Base-by-base conservation (phyloP, 2,113 vertebrate genomes). In the Ctenomys sociabilis region DNA sequence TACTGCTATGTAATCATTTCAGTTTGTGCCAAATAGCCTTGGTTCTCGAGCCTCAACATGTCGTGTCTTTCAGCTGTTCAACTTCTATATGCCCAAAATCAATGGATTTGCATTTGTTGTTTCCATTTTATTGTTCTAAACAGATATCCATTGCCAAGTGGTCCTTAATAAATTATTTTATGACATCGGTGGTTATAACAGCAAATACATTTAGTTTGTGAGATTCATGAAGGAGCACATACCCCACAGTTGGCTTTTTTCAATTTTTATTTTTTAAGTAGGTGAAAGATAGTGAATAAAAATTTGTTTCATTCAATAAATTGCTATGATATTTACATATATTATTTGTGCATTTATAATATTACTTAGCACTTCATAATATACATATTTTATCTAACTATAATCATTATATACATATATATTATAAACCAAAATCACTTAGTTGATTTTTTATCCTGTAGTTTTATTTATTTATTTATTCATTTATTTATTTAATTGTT, bases 11-110 rank as follows among this genome's bases (percentile, higher is more conserved):
- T 92, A 17, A 97, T 57, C 84, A 89, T 24, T 61, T 19, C 80
- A 59, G 64, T 54, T 66, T 85, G 49, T 96, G 97, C 97, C 97
- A 97, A 52, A 91, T 54, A 88, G 43, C 43, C 86, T 90, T 91
- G 86, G 59, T 96, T 28, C 95, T 72, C 77, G 16, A 17, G 75
- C 64, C 40, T n/a, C 0, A 1, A 85, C 96, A 97, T n/a, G 83
- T 93, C 90, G 40, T 35, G 57, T 83, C 68, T 91, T 37, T 92
- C 95, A 96, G 96, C 98, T 98, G 96, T 94, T 97, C 91, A 2
- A 91, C 68, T 37, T 43, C 92, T 96, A 97, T 90, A 95, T 97
- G 97, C 98, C 98, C 97, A 96, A 89, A 97, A 92, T 90, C 96
- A 90, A 63, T 24, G 85, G 17, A 4, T 30, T 64, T 95, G 89